Conservation (phyloP, 2,113 vertebrate species). For the Saccopteryx leptura region DNA sequence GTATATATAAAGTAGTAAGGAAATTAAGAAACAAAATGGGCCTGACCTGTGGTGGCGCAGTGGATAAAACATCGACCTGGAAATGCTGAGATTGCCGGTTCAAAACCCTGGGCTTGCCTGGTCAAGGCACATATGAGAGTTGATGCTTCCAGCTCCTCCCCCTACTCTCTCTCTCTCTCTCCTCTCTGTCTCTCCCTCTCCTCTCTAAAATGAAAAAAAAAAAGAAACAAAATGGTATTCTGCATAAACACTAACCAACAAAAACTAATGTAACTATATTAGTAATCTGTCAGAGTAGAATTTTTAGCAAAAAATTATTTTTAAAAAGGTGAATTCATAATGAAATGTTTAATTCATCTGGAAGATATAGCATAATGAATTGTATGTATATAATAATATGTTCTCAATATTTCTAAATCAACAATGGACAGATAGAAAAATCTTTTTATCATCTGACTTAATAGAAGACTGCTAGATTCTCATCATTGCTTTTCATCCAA, state of each 20-base stretch:
- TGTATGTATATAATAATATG: neutral
- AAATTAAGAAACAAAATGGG: neutral
- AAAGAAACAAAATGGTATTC: neutral
- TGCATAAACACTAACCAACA: neutral
- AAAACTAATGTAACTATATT: neutral
- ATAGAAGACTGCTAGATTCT: neutral
- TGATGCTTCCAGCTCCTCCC: too few relatives aligned
- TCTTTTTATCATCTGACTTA: neutral
- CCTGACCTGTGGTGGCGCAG: too few relatives aligned
- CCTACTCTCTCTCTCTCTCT: too few relatives aligned
- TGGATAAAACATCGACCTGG: too few relatives aligned
- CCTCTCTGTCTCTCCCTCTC: too few relatives aligned
- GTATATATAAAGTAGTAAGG: neutral
- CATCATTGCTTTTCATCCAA: neutral
- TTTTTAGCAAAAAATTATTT: neutral
- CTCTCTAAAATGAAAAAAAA: too few relatives aligned
- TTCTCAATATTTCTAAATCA: neutral
- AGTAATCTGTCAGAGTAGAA: neutral
- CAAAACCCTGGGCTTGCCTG: too few relatives aligned
- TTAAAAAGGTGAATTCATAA: neutral
- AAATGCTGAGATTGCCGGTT: too few relatives aligned
- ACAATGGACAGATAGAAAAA: neutral
- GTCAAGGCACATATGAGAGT: too few relatives aligned
- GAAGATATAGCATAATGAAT: neutral
- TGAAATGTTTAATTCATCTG: slow-evolving; percentile 49